Evolutionary conservation across 2,888 invertebrate species (phyloP).

Genomic region (Melinaea marsaeus): DNA sequence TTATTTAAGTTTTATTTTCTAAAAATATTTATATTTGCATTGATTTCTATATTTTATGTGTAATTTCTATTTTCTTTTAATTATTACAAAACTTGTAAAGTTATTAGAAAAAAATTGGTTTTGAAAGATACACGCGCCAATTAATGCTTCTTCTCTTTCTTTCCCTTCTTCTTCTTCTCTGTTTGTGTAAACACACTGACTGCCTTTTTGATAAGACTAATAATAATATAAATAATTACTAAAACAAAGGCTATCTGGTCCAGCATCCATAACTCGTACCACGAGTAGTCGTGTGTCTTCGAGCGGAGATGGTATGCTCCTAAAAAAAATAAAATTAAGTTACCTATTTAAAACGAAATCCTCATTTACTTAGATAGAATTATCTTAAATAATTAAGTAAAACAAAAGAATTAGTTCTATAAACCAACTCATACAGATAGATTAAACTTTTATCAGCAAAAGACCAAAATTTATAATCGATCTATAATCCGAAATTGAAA

Average conservation of each 20-base stretch:
- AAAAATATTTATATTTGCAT: too few species aligned
- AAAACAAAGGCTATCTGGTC: slow-evolving; percentile 41
- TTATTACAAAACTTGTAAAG: too few species aligned
- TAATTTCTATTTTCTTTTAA: too few species aligned
- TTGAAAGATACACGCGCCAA: background rate
- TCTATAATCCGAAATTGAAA: too few species aligned
- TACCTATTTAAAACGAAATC: background rate
- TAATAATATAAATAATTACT: slow-evolving; percentile 27
- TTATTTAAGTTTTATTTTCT: too few species aligned
- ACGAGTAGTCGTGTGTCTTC: slow-evolving; percentile 40
- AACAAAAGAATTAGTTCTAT: too few species aligned
- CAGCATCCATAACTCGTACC: slow-evolving; percentile 51
- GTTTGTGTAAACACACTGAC: slow-evolving; percentile 2
- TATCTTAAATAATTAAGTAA: background rate
- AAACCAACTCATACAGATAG: too few species aligned
- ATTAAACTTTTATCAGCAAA: too few species aligned
- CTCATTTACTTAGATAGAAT: too few species aligned
- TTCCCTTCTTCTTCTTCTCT: background rate
- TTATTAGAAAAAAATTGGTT: too few species aligned
- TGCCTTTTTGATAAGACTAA: slow-evolving; percentile 27
- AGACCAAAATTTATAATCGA: too few species aligned
- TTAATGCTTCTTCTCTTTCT: slow-evolving; percentile 2
- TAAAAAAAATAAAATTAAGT: slow-evolving; percentile 30
- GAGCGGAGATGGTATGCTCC: slow-evolving; percentile 39
- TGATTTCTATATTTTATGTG: too few species aligned